phyloP scores from a whole-genome alignment of 2,797 vertebrate species.

The Cyprinodon diabolis region DNA sequence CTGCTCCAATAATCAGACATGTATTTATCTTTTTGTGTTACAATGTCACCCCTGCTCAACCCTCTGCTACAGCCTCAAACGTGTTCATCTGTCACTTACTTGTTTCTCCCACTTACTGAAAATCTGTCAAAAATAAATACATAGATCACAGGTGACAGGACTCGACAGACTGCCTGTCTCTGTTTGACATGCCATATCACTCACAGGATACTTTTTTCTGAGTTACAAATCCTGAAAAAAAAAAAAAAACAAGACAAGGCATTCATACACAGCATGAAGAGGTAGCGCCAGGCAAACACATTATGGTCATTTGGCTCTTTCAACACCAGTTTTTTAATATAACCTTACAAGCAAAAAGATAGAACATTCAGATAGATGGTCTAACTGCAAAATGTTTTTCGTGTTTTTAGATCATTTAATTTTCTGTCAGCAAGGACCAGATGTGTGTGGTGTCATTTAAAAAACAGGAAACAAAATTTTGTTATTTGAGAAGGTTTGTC shows the following conservation, averaged over 20 bases:
- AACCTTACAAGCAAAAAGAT: constrained; percentile 29
- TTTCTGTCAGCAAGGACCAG: no score
- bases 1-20: neutral
- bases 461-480: no score
- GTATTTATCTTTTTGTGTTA: constrained; percentile 4
- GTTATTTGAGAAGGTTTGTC: no score
- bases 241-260: constrained; percentile 12
- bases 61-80: constrained; percentile 19
- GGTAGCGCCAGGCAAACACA: constrained; percentile 22
- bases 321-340: constrained; percentile 14
- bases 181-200: constrained; percentile 34
- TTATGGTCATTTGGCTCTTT: constrained; percentile 46
- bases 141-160: constrained; percentile 16
- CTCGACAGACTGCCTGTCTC: constrained; percentile 54
- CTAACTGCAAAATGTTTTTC: no score
- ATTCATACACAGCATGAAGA: constrained; percentile 48
- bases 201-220: constrained; percentile 18
- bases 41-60: neutral
- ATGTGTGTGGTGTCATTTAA: no score
- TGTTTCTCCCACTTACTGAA: constrained; percentile 31
- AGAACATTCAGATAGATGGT: neutral
- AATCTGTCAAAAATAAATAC: constrained; percentile 13
- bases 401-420: no score
- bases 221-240: constrained; percentile 21
- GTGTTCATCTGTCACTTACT: constrained; percentile 26